Evolutionary conservation across 2,888 invertebrate genomes (phyloP).

Genomic region (Melitaea athalia): DNA sequence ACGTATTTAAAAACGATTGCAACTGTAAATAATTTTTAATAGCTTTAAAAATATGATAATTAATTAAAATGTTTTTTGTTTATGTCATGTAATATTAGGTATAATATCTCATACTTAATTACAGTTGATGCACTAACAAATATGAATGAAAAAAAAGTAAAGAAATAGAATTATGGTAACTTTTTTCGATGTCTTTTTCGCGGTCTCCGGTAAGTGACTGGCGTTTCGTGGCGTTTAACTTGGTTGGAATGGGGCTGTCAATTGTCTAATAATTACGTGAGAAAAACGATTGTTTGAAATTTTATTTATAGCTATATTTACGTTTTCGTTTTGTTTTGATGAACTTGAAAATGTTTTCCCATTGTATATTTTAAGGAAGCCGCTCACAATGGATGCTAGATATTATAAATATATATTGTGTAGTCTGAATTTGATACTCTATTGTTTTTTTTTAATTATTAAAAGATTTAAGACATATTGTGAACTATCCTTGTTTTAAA

Average conservation of each 20-base stretch:
- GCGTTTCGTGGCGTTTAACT: not conserved
- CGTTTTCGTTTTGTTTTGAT: slow-evolving; percentile 25
- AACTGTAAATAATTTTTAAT: not conserved
- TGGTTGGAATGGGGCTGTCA: slow-evolving; percentile 12
- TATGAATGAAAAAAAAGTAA: not conserved
- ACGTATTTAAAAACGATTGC: slow-evolving; percentile 13
- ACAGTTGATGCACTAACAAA: not conserved
- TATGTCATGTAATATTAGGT: not conserved
- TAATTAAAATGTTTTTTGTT: not conserved
- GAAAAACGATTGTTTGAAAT: slow-evolving; percentile 24
- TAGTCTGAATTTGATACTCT: not conserved
- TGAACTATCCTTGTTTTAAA: no score
- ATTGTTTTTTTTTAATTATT: not conserved
- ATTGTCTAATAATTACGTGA: slow-evolving; percentile 19
- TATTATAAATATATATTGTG: slow-evolving; percentile 13
- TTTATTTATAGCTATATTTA: slow-evolving; percentile 13
- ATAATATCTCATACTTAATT: not conserved
- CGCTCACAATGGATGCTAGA: slow-evolving; percentile 18
- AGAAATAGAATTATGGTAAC: not conserved
- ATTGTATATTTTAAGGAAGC: slow-evolving; percentile 23
- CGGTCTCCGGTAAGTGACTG: slow-evolving; percentile 27
- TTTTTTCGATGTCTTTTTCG: slow-evolving; percentile 26
- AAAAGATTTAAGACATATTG: not conserved
- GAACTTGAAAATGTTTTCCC: slow-evolving; percentile 38
- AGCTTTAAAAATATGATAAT: not conserved